Conservation (phyloP, 2,888 invertebrate species). For the Odontocolon sp. region DNA sequence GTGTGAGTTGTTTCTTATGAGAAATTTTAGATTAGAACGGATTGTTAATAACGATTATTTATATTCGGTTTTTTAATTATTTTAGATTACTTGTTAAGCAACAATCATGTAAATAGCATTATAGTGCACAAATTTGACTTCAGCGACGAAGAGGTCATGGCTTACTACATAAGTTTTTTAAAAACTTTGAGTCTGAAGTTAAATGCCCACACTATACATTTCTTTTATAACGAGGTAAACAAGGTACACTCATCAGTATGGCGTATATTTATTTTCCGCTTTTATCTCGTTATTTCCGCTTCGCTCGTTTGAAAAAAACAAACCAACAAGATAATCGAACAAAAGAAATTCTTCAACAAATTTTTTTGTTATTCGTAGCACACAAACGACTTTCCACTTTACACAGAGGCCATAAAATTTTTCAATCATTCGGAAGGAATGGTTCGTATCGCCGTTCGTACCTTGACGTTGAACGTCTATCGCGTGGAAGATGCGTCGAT, state of each 20-base stretch:
- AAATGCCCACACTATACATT: conserved; percentile 99
- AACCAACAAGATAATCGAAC: not conserved
- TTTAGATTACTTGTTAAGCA: conserved; percentile 98
- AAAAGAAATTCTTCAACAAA: conserved; percentile 1
- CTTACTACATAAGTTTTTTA: conserved; percentile 99
- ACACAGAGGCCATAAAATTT: conserved; percentile 99
- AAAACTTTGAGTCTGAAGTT: conserved; percentile 99
- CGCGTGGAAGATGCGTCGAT: conserved; percentile 96
- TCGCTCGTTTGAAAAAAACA: conserved; percentile 37
- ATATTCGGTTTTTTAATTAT: conserved; percentile 69
- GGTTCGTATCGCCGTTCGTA: conserved; percentile 99
- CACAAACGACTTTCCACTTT: conserved; percentile 99
- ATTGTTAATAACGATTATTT: not conserved
- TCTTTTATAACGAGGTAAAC: conserved; percentile 98
- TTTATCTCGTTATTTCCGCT: conserved; percentile 55
- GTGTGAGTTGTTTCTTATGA: conserved; percentile 87
- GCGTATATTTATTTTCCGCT: conserved; percentile 38
- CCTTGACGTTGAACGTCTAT: conserved; percentile 98
- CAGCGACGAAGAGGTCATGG: conserved; percentile 99
- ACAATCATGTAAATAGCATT: conserved; percentile 99
- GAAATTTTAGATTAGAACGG: not conserved
- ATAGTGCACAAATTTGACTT: conserved; percentile 99
- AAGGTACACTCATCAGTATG: conserved; percentile 66
- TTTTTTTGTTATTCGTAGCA: conserved; percentile 84
- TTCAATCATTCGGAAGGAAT: conserved; percentile 99